Evolutionary conservation across 2,888 invertebrate species (phyloP).

Genomic region (Dasysyrphus albostriatus): DNA sequence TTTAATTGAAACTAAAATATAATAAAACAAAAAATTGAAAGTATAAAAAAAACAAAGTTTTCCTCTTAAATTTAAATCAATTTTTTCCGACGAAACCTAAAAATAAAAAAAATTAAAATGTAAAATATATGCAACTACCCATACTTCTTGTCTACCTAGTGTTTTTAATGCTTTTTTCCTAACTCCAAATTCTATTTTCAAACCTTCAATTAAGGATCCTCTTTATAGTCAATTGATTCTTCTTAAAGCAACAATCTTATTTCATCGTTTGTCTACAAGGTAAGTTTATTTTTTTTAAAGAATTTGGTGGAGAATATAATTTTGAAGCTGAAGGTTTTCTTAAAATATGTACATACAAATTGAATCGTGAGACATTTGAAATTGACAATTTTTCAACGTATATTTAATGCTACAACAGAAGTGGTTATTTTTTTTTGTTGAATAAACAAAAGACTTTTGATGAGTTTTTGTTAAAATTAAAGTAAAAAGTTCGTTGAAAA

Average conservation of each 20-base stretch:
- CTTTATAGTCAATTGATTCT: neutral
- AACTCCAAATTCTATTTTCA: neutral
- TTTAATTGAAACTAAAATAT: neutral
- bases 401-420: too few species aligned
- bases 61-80: neutral
- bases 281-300: neutral
- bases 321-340: too few species aligned
- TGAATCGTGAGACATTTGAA: too few species aligned
- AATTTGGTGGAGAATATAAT: too few species aligned
- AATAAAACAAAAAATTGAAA: neutral
- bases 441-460: too few species aligned
- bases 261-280: neutral
- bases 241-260: neutral
- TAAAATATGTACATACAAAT: too few species aligned
- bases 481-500: too few species aligned
- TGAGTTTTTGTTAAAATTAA: too few species aligned
- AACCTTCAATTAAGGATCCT: neutral
- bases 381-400: too few species aligned
- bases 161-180: neutral
- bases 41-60: neutral
- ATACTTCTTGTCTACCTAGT: neutral
- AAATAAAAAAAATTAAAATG: slow-evolving; percentile 4
- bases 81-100: neutral
- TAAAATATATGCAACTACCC: neutral
- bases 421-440: too few species aligned